Percentiles rank a stretch among this genome's conserved stretches.
Evolutionary conservation across 2,113 vertebrate species (phyloP).

Genomic region (Eulemur rufifrons): DNA sequence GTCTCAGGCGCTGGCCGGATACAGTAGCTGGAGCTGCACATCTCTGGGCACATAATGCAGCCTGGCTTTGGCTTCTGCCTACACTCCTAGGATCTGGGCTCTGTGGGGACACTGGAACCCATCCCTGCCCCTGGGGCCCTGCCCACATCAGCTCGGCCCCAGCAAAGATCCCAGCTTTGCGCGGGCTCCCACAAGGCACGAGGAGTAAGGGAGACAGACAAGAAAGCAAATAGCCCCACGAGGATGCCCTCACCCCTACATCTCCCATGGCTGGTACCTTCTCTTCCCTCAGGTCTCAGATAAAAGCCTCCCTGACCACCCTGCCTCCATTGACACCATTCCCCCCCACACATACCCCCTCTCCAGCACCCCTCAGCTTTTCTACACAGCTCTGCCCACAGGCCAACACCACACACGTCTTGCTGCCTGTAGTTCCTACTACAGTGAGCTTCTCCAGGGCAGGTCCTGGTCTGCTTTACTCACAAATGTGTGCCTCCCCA

Average conservation of each 20-base stretch:
- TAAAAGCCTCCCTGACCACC: background rate
- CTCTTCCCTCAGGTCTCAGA: background rate
- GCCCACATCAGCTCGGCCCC: background rate
- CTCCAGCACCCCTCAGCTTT: background rate
- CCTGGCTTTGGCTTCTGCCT: background rate
- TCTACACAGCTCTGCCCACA: background rate
- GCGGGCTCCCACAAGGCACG: background rate
- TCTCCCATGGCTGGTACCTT: background rate
- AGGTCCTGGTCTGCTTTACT: background rate
- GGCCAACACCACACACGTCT: accelerated
- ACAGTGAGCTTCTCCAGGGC: background rate
- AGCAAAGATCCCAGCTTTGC: background rate
- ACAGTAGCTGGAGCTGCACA: background rate
- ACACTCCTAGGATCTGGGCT: background rate
- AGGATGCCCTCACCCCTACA: background rate
- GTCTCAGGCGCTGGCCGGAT: background rate
- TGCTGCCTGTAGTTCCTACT: background rate
- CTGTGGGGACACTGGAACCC: background rate
- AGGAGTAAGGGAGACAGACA: background rate
- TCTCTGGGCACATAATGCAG: background rate
- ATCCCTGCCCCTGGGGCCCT: background rate
- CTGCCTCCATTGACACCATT: background rate
- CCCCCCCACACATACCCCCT: background rate
- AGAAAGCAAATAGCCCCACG: background rate
- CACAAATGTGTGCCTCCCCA: background rate